Conservation (phyloP, 37 sponge, comb jelly and placozoan species). For the Trichoplax adhaerens region DNA sequence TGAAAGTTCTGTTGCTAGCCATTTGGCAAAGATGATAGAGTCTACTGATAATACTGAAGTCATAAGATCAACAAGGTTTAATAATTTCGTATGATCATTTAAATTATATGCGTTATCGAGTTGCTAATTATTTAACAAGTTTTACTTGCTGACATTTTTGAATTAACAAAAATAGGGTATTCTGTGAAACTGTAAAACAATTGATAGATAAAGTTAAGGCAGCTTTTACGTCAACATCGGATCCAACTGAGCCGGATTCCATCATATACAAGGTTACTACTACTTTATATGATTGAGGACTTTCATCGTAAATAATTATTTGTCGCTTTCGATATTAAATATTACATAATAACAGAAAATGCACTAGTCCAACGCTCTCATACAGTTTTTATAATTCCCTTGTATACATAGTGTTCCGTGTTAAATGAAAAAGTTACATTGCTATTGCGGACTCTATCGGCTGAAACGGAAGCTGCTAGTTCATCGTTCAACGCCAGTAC, state of each 20-base stretch:
- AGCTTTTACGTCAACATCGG: too few species aligned
- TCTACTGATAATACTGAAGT: slow-evolving; percentile 30
- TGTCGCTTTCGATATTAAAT: too few species aligned
- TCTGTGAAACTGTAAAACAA: slow-evolving; percentile 25
- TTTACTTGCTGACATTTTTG: background rate
- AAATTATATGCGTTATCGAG: background rate
- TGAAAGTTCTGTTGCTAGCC: slow-evolving; percentile 5
- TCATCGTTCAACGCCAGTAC: background rate
- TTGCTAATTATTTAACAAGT: background rate
- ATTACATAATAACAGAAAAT: too few species aligned
- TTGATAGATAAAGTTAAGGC: slow-evolving; percentile 8
- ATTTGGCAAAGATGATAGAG: slow-evolving; percentile 21
- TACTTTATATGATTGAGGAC: too few species aligned
- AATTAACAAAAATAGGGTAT: slow-evolving; percentile 2
- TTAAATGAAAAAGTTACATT: slow-evolving; percentile 24
- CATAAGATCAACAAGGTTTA: slow-evolving; percentile 29
- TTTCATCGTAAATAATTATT: too few species aligned
- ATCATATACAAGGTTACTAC: too few species aligned
- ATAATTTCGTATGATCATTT: background rate
- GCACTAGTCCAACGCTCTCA: too few species aligned
- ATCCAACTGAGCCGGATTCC: too few species aligned
- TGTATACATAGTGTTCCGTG: slow-evolving; percentile 14
- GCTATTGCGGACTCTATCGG: slow-evolving; percentile 9
- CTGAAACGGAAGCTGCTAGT: background rate
- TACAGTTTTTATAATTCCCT: background rate